Percentiles rank a stretch among this genome's conserved stretches.
These are phyloP conservation scores for Amblyopsis hoosieri DNA, from an alignment of 2,797 vertebrate species.

Conservation along the genomic window DNA sequence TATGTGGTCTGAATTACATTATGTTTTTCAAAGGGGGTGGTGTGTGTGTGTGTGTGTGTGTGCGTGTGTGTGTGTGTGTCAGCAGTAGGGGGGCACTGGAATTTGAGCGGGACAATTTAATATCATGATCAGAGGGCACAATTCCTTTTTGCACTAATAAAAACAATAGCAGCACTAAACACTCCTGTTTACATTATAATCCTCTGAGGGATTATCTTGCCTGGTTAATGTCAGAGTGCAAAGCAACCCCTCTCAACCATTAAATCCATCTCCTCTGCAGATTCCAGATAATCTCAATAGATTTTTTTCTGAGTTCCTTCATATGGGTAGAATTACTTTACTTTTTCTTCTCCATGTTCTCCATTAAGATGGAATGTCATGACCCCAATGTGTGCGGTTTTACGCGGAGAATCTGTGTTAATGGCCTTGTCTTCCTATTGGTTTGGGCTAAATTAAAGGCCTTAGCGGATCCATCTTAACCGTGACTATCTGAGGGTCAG, in stretches of 20 bases:
- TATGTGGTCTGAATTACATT: constrained; percentile 67
- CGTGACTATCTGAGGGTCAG: constrained; percentile 33
- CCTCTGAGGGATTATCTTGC: constrained; percentile 78
- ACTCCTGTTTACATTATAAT: constrained; percentile 77
- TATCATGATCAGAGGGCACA: constrained; percentile 58
- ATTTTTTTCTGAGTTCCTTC: constrained; percentile 75
- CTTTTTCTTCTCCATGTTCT: constrained; percentile 50
- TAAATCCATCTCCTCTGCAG: constrained; percentile 78
- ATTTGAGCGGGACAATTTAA: constrained; percentile 54
- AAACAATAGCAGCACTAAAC: constrained; percentile 80
- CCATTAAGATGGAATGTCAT: constrained; percentile 64
- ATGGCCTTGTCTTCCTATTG: constrained; percentile 65
- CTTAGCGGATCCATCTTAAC: constrained; percentile 56
- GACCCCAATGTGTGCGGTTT: constrained; percentile 26
- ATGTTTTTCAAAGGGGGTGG: constrained; percentile 51
- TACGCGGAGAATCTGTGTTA: constrained; percentile 53
- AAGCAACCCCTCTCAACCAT: constrained; percentile 70
- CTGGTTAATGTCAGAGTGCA: constrained; percentile 70
- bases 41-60: constrained; percentile 41
- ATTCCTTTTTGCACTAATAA: constrained; percentile 74
- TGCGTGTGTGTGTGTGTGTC: constrained; percentile 3
- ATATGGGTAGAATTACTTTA: constrained; percentile 78
- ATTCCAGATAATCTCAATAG: constrained; percentile 79
- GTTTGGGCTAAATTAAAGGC: constrained; percentile 57
- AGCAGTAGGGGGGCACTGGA: background rate